phyloP scores from a whole-genome alignment of 2,113 vertebrate species.

The Rutilus rutilus region DNA sequence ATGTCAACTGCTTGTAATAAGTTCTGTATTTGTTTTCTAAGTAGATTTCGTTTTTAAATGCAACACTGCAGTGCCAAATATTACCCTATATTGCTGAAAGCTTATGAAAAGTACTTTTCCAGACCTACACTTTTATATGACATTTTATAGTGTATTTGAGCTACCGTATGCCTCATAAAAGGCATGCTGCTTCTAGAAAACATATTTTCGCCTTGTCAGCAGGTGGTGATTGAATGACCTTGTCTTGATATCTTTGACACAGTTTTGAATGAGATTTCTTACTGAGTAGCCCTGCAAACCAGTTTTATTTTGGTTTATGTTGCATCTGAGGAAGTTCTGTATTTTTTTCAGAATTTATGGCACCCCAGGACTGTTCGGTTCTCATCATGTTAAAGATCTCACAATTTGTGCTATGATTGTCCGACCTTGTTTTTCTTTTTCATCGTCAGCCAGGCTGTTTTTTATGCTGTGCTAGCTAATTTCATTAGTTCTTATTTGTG shows the following conservation, averaged over 20 bases:
- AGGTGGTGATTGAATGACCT: constrained; percentile 52
- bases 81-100: neutral
- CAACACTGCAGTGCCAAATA: neutral
- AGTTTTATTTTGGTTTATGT: neutral
- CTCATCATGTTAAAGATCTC: constrained; percentile 9
- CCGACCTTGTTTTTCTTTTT: constrained; percentile 2
- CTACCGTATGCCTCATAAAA: constrained; percentile 29
- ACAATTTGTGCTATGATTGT: constrained; percentile 2
- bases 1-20: constrained; percentile 3
- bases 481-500: constrained; percentile 48
- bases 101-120: constrained; percentile 5
- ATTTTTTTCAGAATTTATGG: neutral
- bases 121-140: neutral
- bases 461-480: constrained; percentile 39
- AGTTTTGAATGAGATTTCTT: constrained; percentile 48
- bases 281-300: neutral
- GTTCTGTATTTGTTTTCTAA: neutral
- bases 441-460: constrained; percentile 37
- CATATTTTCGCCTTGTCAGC: constrained; percentile 47
- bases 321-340: neutral
- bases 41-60: neutral
- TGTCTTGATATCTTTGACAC: constrained; percentile 45
- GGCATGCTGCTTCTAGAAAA: constrained; percentile 23
- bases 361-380: neutral
- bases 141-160: constrained; percentile 32